Evolutionary conservation across 2,797 vertebrate species (phyloP), one percentile per base, ranked within the genome.

Genomic region (Nannoperca australis): DNA sequence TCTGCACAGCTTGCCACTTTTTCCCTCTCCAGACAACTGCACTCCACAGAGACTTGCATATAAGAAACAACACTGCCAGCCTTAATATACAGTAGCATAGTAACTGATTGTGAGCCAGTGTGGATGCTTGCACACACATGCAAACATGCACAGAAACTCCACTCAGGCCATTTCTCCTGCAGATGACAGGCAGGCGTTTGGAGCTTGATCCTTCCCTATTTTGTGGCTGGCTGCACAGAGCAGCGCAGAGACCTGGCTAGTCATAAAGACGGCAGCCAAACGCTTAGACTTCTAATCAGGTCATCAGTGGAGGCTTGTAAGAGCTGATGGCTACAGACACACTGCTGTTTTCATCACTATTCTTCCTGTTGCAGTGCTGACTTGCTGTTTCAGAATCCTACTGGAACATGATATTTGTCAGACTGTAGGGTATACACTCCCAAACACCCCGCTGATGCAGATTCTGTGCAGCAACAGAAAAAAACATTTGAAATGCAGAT

Each of bases 261-360:
- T 90, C 86, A 79, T 78, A 88, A 91, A 94, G 70, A 86, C 87
- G 85, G 83, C 89, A 90, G 80, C 59, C 76, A 55, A 82, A 78
- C 3, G n/a, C 51, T 82, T 42, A 60, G 42, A 77, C 74, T 85
- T 50, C 74, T 83, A 85, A 91, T 91, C 87, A 89, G 86, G 68
- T 82, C 89, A 81, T 90, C 86, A 86, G 58, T n/a, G 67, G 44
- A 82, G 66, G 75, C 85, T 78, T 85, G 81, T 80, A 85, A 63
- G 67, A 91, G 79, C 74, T 81, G 85, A 82, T 82, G 73, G 75
- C 69, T 79, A 70, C 80, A 66, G 85, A 90, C 82, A 85, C 13
- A 44, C 65, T 71, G 77, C 84, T 69, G 82, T 74, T 84, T 73
- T 67, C 69, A 78, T 84, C 71, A 61, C 59, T 42, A 5, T 68